Evolutionary conservation across 2,888 invertebrate genomes (phyloP).

Genomic region (Lasioglossum lativentre): DNA sequence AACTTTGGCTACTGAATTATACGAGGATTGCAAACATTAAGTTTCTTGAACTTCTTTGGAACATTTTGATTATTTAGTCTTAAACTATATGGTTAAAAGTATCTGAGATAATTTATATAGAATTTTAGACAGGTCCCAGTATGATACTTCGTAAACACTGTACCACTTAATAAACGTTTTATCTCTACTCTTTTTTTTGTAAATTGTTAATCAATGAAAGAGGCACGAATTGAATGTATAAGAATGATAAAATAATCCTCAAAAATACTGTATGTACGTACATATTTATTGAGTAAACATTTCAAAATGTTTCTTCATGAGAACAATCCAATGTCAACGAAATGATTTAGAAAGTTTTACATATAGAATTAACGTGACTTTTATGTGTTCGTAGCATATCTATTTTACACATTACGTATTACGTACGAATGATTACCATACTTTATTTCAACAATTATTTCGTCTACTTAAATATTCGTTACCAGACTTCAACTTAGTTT

Average conservation of each 20-base stretch:
- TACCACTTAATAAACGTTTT: background rate
- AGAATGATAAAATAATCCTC: background rate
- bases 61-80: background rate
- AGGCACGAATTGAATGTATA: background rate
- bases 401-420: slow-evolving; percentile 2
- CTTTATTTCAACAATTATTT: background rate
- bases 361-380: background rate
- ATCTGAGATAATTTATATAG: background rate
- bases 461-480: background rate
- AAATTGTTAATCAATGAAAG: background rate
- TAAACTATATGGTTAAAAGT: background rate
- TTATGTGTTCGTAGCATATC: background rate
- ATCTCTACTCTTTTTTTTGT: background rate
- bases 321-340: background rate
- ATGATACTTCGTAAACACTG: background rate
- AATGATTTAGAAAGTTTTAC: background rate
- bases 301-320: background rate
- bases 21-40: background rate
- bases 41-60: background rate
- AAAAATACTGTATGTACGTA: background rate
- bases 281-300: background rate
- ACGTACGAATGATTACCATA: background rate
- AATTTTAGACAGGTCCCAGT: background rate
- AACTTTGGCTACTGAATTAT: background rate
- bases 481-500: background rate